Evolutionary conservation across 2,113 vertebrate genomes (phyloP), one percentile per base, ranked within the genome.

Genomic region (Rhinichthys klamathensis): DNA sequence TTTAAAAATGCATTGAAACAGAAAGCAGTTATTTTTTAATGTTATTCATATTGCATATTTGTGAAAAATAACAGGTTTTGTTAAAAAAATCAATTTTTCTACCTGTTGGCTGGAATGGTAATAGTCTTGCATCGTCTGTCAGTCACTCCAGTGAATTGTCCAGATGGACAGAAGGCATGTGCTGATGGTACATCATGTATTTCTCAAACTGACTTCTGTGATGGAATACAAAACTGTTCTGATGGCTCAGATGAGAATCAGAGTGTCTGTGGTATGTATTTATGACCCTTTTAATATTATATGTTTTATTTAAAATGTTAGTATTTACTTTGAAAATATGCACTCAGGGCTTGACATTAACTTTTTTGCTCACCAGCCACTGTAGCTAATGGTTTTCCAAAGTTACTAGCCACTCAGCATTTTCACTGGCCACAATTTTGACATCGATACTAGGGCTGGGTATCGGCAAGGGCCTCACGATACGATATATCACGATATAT

Each of bases 211-310:
- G 88, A 8, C 5, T 82, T 94, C 41, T 95, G 94, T 84, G 94
- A 95, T 1, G 94, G 94, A 25, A 51, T 90, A 1, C 0, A 21
- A 0, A 85, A 93, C 86, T 95, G 94, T 86, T 85, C 91, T 0
- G 91, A 94, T 1, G 87, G 72, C 6, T 92, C 92, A 0, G 94
- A 95, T 35, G 94, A 95, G 85, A 77, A 88, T 2, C 7, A 18
- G 0, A 11, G 65, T 32, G 70, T 32, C 82, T 95, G 94, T 83
- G 93, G 94, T 95, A 78, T 46, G 56, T 75, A 4, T 16, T 56
- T 49, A 16, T 5, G 16, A 23, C 16, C 0, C 6, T 75, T 72
- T 16, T 38, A 30, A 69, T 30, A 67, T 27, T 21, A 27, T 15
- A 35, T 27, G 9, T 51, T 56, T 21, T 32, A 54, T 35, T 32